Evolutionary conservation across 2,888 invertebrate genomes (phyloP), one percentile per base, ranked within the genome.

Genomic region (Heliconius sara): DNA sequence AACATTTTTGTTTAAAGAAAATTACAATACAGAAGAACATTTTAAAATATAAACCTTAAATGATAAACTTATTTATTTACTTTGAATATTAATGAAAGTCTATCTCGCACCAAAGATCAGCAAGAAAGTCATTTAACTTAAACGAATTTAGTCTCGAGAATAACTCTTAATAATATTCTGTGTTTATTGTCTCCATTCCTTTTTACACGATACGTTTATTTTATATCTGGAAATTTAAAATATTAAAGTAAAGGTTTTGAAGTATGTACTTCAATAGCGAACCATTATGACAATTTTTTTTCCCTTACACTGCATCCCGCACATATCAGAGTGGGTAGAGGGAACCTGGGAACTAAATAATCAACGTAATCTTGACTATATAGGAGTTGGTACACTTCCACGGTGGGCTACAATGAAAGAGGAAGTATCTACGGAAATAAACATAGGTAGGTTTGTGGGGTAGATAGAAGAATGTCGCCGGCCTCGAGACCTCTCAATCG

Each of bases 111-210:
- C 91, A 91, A 91, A 91, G 88, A 88, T 88, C 85, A 88, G 88
- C 91, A 92, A 91, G 91, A 93, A 94, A 94, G 93, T 93, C 94
- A 94, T 95, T 95, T 94, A 95, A 95, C 94, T 94, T 94, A 91
- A 39, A 89, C 91, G 91, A 90, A 90, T 89, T 89, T 88, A 89
- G 86, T 88, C 89, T 91, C 91, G 91, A 92, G 92, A 93, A 91
- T 86, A 87, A 86, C 88, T 87, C 74, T 79, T 87, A 73, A 73
- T 39, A 39, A 73, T 73, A 73, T 88, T 89, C 88, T 87, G 86
- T 92, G 92, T 94, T 92, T 93, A 93, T 93, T 94, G 91, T 91
- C 89, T 89, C 87, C 87, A 88, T 87, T 90, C 88, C 89, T 89
- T 88, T 87, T 90, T 90, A 92, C 89, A 89, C 91, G 89, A 93